phyloP scores from a whole-genome alignment of 1,140 invertebrate species.

The Neuroterus valhalla region DNA sequence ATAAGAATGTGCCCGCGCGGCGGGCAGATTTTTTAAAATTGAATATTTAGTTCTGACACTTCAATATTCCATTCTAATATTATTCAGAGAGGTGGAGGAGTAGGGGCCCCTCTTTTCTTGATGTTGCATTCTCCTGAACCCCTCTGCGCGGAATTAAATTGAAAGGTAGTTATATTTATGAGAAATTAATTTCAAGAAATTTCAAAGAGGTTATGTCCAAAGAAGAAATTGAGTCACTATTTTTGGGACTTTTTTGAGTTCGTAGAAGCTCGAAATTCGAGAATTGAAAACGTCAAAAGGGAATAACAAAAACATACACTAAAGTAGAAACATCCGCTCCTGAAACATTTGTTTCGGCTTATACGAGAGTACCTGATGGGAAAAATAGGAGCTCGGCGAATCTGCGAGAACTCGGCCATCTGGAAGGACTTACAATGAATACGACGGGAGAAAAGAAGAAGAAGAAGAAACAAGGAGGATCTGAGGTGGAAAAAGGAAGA shows the following conservation, averaged over 20 bases:
- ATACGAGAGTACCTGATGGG: conserved; percentile 43
- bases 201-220: not conserved
- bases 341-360: conserved; percentile 65
- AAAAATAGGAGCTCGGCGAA: conserved; percentile 29
- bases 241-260: not conserved
- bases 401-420: conserved; percentile 52
- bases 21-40: too few species aligned
- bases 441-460: conserved; percentile 37
- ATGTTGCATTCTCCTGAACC: too few species aligned
- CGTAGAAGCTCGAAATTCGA: not conserved
- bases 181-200: too few species aligned
- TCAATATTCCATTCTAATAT: too few species aligned
- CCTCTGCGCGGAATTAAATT: too few species aligned
- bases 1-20: too few species aligned
- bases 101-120: too few species aligned
- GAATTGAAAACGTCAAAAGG: conserved; percentile 12
- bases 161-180: too few species aligned
- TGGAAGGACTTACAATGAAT: conserved; percentile 67
- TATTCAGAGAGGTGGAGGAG: too few species aligned
- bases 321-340: conserved; percentile 31
- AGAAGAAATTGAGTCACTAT: not conserved
- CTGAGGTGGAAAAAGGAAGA: conserved; percentile 9
- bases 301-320: conserved; percentile 30
- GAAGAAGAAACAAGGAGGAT: conserved; percentile 37
- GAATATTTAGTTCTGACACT: too few species aligned